These are phyloP conservation scores for Diadegma fenestrale DNA, from an alignment of 2,888 invertebrate genomes.

Conservation along the genomic window DNA sequence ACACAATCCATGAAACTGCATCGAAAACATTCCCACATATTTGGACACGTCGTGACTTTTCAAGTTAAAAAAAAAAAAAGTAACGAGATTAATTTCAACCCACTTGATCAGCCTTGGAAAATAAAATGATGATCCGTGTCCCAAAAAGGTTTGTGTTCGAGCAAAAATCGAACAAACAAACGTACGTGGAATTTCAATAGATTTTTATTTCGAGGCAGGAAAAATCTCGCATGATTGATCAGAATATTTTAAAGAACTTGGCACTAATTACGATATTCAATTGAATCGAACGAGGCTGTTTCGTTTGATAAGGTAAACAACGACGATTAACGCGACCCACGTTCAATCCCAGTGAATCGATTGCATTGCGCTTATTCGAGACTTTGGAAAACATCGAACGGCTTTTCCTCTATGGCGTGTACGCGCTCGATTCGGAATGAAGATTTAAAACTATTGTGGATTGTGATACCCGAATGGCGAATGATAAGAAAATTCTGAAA, in stretches of 20 bases:
- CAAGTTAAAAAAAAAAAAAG: neutral
- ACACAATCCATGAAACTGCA: neutral
- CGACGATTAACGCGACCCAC: constrained; percentile 43
- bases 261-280: constrained; percentile 40
- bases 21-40: neutral
- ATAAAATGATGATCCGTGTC: neutral
- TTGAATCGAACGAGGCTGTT: constrained; percentile 32
- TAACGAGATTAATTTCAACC: neutral
- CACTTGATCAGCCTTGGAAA: constrained; percentile 4
- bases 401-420: constrained; percentile 25
- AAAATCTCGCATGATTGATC: neutral
- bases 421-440: constrained; percentile 4
- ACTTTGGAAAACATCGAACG: constrained; percentile 32
- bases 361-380: constrained; percentile 14
- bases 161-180: neutral
- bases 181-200: neutral
- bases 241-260: neutral
- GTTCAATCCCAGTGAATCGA: neutral
- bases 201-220: neutral
- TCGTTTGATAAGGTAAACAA: constrained; percentile 51
- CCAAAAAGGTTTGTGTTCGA: neutral
- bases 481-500: too few species aligned
- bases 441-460: too few species aligned
- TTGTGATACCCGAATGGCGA: too few species aligned
- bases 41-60: neutral